Conservation (phyloP, 2,113 vertebrate genomes). For the Lepus timidus region DNA sequence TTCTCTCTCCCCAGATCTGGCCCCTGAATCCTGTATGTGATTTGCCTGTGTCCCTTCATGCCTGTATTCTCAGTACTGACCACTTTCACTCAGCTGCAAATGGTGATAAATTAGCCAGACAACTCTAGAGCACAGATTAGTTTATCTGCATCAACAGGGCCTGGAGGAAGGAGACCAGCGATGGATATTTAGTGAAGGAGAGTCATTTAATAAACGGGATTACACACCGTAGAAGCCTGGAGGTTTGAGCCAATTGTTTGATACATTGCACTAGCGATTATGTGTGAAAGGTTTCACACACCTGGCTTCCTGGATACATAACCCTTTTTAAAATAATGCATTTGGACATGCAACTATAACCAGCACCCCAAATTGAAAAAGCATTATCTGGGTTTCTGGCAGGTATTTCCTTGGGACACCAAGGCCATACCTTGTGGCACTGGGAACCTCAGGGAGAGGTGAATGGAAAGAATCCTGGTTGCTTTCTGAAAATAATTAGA, state of each 20-base stretch:
- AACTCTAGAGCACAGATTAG: slow-evolving; percentile 23
- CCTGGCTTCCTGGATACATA: neutral
- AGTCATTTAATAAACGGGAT: slow-evolving; percentile 77
- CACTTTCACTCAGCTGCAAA: slow-evolving; percentile 29
- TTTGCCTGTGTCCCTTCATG: neutral
- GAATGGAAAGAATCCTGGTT: neutral
- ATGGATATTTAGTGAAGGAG: slow-evolving; percentile 60
- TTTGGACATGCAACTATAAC: neutral
- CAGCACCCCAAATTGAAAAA: slow-evolving; percentile 12
- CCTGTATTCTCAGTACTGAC: neutral
- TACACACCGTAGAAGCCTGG: slow-evolving; percentile 59
- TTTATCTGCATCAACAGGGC: slow-evolving; percentile 63
- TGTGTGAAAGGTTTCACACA: slow-evolving; percentile 25
- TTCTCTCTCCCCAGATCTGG: neutral
- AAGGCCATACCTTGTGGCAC: neutral
- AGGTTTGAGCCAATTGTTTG: slow-evolving; percentile 62
- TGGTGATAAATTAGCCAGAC: slow-evolving; percentile 8
- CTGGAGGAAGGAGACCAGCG: slow-evolving; percentile 52
- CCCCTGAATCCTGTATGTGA: neutral
- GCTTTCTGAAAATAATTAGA: slow-evolving; percentile 54
- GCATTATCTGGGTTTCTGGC: neutral
- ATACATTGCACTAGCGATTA: slow-evolving; percentile 49
- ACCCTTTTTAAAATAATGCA: slow-evolving; percentile 39
- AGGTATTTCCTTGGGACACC: neutral
- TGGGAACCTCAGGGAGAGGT: neutral